Evolutionary conservation across 2,113 vertebrate species (phyloP).

Genomic region (Trematomus loennbergii): DNA sequence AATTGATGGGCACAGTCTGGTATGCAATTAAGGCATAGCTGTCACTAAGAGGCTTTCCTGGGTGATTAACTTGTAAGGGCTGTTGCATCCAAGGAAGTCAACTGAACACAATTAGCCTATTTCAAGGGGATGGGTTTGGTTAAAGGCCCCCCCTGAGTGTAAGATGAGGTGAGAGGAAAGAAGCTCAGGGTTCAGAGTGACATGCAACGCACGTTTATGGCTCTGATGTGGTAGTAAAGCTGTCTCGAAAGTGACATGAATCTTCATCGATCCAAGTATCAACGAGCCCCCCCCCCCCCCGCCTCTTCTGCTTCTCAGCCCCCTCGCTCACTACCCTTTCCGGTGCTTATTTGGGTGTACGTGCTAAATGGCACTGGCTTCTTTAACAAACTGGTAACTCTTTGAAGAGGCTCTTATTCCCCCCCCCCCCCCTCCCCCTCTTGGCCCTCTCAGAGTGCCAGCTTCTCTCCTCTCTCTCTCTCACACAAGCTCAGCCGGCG

Average conservation of each 20-base stretch:
- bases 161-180: conserved; percentile 56
- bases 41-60: conserved; percentile 80
- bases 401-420: conserved; percentile 78
- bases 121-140: conserved; percentile 61
- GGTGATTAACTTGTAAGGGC: conserved; percentile 79
- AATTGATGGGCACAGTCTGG: conserved; percentile 76
- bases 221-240: conserved; percentile 58
- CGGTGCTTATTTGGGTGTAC: conserved; percentile 68
- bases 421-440: conserved; percentile 50
- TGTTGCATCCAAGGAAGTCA: conserved; percentile 79
- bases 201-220: conserved; percentile 47
- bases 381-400: conserved; percentile 71
- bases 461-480: conserved; percentile 49
- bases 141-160: conserved; percentile 45
- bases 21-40: conserved; percentile 79
- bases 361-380: conserved; percentile 79
- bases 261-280: conserved; percentile 62
- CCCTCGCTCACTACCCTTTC: conserved; percentile 52
- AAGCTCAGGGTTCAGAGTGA: conserved; percentile 47
- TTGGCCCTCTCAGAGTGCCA: conserved; percentile 46
- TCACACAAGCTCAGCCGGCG: conserved; percentile 14
- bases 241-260: conserved; percentile 52
- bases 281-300: conserved; percentile 36
- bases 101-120: conserved; percentile 78
- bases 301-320: conserved; percentile 22